Conservation (phyloP, 2,797 vertebrate species). For the Sebastes itinus region DNA sequence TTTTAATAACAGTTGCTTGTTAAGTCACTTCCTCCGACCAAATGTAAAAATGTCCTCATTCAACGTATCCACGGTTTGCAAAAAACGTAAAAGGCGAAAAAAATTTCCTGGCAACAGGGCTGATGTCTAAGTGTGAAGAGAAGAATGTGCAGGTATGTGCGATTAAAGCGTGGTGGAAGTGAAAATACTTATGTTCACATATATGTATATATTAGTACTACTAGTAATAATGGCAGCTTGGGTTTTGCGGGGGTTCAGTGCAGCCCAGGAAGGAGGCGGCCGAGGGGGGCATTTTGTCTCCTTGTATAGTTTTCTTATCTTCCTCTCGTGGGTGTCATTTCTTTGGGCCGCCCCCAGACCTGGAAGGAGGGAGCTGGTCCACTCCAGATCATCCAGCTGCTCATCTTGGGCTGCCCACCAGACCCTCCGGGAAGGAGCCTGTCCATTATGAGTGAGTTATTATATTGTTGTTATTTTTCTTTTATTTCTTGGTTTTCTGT, state of each 20-base stretch:
- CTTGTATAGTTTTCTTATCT: background rate
- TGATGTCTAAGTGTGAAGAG: background rate
- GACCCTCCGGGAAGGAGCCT: background rate
- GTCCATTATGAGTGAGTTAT: background rate
- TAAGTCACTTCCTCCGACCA: background rate
- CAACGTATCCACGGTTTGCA: too few species aligned
- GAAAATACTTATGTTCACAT: background rate
- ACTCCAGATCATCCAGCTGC: background rate
- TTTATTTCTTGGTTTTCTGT: background rate
- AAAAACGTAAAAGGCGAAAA: too few species aligned
- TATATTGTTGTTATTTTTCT: background rate
- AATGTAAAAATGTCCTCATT: background rate
- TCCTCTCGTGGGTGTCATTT: background rate
- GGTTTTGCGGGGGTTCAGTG: background rate
- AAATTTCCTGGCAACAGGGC: background rate
- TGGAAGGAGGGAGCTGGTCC: background rate
- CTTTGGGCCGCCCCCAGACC: background rate
- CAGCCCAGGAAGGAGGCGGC: too few species aligned
- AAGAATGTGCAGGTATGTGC: background rate
- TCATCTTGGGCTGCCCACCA: background rate
- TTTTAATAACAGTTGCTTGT: background rate
- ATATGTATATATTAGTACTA: too few species aligned
- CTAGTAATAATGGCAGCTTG: background rate
- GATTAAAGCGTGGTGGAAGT: background rate
- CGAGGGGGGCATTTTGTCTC: background rate